A percentile compares a stretch with the other conserved stretches of the same genome.
Conservation (phyloP, 1,140 invertebrate genomes). For the Zaprionus tsacasi region DNA sequence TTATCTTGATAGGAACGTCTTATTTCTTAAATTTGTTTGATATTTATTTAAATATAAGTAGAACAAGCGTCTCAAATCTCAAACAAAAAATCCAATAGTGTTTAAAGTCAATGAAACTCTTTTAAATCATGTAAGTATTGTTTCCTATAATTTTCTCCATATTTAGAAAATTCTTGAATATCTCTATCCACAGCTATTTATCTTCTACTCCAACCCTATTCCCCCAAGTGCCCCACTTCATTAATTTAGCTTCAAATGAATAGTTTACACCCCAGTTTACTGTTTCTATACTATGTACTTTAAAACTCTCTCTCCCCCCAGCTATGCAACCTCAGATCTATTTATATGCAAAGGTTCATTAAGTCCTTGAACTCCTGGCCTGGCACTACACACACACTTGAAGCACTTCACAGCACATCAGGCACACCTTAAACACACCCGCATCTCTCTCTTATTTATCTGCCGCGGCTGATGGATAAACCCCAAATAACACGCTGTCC, state of each 20-base stretch:
- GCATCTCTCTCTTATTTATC: constrained; percentile 35
- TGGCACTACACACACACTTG: constrained; percentile 32
- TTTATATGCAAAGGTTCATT: constrained; percentile 52
- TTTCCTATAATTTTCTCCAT: background rate
- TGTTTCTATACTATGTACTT: background rate
- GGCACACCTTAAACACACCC: constrained; percentile 40
- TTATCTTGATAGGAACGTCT: too few relatives aligned
- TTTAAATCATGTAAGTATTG: too few relatives aligned
- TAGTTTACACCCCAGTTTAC: constrained; percentile 5
- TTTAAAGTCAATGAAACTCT: too few relatives aligned
- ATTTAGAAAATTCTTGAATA: background rate
- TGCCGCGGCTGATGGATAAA: constrained; percentile 35
- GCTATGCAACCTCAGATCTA: constrained; percentile 18
- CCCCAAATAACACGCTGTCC: constrained; percentile 32
- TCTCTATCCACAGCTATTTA: background rate
- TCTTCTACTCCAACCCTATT: background rate
- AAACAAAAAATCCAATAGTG: too few relatives aligned
- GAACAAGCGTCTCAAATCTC: too few relatives aligned
- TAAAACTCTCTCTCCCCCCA: background rate
- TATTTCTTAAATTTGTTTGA: too few relatives aligned
- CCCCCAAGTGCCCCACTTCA: background rate
- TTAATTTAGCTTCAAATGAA: constrained; percentile 5
- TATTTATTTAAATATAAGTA: too few relatives aligned
- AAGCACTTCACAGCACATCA: constrained; percentile 37
- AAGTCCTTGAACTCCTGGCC: constrained; percentile 66